phyloP scores from a whole-genome alignment of 2,888 invertebrate genomes.

The Saturnia pavonia region DNA sequence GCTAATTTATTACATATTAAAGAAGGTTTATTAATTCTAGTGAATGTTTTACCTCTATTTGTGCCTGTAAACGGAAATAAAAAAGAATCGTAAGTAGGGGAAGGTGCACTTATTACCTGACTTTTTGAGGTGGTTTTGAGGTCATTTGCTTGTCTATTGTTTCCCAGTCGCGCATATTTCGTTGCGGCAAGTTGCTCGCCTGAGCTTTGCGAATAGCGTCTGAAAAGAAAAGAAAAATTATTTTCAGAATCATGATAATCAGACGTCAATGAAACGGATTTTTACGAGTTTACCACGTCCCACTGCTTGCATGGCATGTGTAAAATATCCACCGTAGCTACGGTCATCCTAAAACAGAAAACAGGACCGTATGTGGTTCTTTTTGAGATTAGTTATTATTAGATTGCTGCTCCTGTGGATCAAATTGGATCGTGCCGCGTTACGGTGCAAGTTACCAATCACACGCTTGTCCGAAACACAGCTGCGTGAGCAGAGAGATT shows the following conservation, averaged over 20 bases:
- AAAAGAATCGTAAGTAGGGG: neutral
- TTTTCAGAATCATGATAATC: neutral
- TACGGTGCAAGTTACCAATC: neutral
- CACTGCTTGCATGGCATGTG: neutral
- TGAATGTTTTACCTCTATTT: neutral
- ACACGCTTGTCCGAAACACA: neutral
- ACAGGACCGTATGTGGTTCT: neutral
- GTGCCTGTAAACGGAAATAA: neutral
- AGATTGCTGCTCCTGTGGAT: neutral
- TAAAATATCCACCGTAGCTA: neutral
- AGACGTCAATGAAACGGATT: neutral
- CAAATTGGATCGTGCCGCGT: neutral
- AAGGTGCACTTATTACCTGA: conserved; percentile 44
- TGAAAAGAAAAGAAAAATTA: conserved; percentile 28
- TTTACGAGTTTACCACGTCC: neutral
- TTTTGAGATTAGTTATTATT: neutral
- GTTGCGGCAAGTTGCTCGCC: conserved; percentile 60
- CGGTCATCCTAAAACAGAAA: neutral
- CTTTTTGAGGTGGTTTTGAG: conserved; percentile 52
- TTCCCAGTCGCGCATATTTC: conserved; percentile 77
- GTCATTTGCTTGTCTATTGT: conserved; percentile 65
- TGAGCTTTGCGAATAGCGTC: conserved; percentile 72
- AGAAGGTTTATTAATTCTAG: neutral
- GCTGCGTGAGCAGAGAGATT: neutral
- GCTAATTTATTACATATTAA: no score